Conservation (phyloP, 2,113 vertebrate species). For the Leiothrix lutea region DNA sequence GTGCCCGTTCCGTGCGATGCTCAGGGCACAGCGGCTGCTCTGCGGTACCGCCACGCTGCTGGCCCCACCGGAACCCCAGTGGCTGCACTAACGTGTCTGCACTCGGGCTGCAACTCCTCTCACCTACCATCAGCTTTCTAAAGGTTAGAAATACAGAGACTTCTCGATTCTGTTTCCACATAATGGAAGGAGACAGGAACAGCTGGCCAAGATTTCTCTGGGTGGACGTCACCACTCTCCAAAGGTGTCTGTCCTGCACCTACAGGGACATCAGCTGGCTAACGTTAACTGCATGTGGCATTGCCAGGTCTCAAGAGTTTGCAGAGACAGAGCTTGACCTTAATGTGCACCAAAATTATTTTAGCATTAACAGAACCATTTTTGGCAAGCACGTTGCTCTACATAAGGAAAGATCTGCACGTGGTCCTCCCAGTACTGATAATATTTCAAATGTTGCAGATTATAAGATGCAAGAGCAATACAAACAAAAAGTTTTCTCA, state of each 20-base stretch:
- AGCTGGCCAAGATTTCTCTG: not conserved
- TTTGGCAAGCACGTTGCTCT: not conserved
- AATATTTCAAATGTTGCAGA: not conserved
- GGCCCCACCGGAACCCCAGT: accelerated
- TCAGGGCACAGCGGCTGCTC: not conserved
- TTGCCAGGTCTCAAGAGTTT: not conserved
- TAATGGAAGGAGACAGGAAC: conserved; percentile 33
- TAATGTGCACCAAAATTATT: not conserved
- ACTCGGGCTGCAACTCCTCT: not conserved
- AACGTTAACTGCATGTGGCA: conserved; percentile 3
- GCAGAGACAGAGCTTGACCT: not conserved
- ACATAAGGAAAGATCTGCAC: not conserved
- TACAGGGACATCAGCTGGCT: not conserved
- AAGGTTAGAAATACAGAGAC: not conserved
- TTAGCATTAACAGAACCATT: not conserved
- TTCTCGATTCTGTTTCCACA: not conserved
- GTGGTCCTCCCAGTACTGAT: not conserved
- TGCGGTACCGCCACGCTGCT: accelerated
- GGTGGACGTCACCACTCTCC: not conserved
- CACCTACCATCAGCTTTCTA: not conserved
- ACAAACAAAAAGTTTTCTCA: not conserved
- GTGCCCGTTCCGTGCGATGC: accelerated
- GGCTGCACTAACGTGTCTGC: accelerated
- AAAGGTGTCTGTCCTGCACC: not conserved
- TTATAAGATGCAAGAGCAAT: not conserved